Conservation (phyloP, 1,140 invertebrate species). For the Trichonephila inaurata region DNA sequence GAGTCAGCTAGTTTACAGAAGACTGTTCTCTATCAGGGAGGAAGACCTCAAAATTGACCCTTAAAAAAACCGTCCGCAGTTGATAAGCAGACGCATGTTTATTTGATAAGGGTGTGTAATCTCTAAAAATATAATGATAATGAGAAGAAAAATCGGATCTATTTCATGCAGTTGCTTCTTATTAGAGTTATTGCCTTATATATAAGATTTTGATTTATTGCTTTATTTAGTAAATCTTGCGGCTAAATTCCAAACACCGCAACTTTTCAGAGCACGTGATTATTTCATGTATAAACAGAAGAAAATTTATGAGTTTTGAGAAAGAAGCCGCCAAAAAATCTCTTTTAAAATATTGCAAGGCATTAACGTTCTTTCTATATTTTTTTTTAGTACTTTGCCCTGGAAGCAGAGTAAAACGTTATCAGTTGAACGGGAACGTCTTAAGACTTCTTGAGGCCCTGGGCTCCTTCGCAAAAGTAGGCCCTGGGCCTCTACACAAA, state of each 20-base stretch:
- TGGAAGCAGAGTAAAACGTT: too few species aligned
- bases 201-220: constrained; percentile 55
- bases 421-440: too few species aligned
- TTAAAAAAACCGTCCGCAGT: neutral
- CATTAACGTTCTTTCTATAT: too few species aligned
- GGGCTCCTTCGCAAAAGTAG: too few species aligned
- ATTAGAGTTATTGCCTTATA: neutral
- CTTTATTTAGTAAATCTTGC: constrained; percentile 28
- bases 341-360: neutral
- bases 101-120: constrained; percentile 67
- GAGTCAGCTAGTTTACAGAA: constrained; percentile 52
- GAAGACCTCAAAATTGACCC: constrained; percentile 57
- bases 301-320: neutral
- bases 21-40: constrained; percentile 38
- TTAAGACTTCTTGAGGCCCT: too few species aligned
- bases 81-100: constrained; percentile 59
- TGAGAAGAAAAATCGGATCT: constrained; percentile 6
- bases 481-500: too few species aligned
- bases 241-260: neutral
- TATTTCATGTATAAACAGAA: neutral
- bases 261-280: neutral
- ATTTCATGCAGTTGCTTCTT: constrained; percentile 47
- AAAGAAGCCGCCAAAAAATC: neutral
- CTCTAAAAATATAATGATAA: constrained; percentile 68
- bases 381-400: too few species aligned